These are phyloP conservation scores for Agriotes lineatus DNA, from an alignment of 2,888 invertebrate genomes.

Conservation along the genomic window DNA sequence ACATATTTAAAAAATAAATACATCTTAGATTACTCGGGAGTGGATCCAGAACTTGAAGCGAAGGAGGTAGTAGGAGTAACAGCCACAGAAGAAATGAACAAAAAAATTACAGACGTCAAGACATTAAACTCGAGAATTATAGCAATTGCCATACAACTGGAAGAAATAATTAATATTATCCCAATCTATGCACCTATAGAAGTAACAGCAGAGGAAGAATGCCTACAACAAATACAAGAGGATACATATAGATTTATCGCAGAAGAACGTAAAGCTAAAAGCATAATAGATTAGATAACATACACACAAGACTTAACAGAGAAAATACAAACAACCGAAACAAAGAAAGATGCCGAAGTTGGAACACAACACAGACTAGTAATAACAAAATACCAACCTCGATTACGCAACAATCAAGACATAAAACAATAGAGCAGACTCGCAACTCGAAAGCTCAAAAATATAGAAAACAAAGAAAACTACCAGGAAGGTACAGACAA, in stretches of 20 bases:
- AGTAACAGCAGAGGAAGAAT: neutral
- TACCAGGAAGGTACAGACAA: neutral
- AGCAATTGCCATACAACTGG: neutral
- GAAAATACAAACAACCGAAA: no score
- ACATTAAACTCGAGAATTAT: neutral
- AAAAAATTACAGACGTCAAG: neutral
- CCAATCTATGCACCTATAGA: neutral
- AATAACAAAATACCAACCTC: neutral
- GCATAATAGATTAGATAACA: no score
- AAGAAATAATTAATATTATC: neutral
- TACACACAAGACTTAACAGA: no score
- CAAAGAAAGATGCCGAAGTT: neutral
- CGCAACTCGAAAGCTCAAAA: neutral
- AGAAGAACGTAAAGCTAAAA: no score
- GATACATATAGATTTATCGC: neutral
- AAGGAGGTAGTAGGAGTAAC: no score
- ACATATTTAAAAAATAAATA: neutral
- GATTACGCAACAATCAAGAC: neutral
- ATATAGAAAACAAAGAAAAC: constrained; percentile 1
- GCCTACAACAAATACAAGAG: neutral
- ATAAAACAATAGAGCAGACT: neutral
- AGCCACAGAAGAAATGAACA: neutral
- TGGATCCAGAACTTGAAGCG: neutral
- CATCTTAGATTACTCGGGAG: neutral
- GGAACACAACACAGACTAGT: constrained; percentile 9